phyloP scores from a whole-genome alignment of 2,888 invertebrate species.

The Rhagium mordax region DNA sequence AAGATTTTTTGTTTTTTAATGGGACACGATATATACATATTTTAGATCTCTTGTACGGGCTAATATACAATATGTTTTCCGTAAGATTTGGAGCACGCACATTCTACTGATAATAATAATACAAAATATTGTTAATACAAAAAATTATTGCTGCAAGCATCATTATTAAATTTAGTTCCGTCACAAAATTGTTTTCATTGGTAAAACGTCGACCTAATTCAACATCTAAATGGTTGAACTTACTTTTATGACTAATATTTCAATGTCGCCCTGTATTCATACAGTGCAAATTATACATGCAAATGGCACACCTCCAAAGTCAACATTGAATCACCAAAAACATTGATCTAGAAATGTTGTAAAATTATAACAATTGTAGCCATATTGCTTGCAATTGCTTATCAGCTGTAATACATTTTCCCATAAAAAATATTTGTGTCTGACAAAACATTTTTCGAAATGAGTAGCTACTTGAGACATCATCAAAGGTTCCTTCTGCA shows the following conservation, averaged over 20 bases:
- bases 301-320: conserved; percentile 34
- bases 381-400: too few species aligned
- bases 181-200: neutral
- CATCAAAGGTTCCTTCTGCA: too few species aligned
- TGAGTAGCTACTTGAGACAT: too few species aligned
- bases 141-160: neutral
- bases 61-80: neutral
- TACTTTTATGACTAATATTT: conserved; percentile 28
- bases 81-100: neutral
- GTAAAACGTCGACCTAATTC: conserved; percentile 24
- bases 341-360: neutral
- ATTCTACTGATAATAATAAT: neutral
- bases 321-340: neutral
- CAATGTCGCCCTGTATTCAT: conserved; percentile 44
- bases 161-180: neutral
- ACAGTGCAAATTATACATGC: conserved; percentile 32
- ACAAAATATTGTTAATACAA: too few species aligned
- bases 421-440: too few species aligned
- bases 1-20: neutral
- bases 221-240: conserved; percentile 26
- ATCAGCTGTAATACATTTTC: too few species aligned
- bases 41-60: neutral
- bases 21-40: neutral
- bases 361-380: too few species aligned
- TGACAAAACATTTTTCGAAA: too few species aligned